Percentiles rank a stretch among this genome's conserved stretches.
phyloP scores from a whole-genome alignment of 1,140 invertebrate species.

The Drosophila repleta region DNA sequence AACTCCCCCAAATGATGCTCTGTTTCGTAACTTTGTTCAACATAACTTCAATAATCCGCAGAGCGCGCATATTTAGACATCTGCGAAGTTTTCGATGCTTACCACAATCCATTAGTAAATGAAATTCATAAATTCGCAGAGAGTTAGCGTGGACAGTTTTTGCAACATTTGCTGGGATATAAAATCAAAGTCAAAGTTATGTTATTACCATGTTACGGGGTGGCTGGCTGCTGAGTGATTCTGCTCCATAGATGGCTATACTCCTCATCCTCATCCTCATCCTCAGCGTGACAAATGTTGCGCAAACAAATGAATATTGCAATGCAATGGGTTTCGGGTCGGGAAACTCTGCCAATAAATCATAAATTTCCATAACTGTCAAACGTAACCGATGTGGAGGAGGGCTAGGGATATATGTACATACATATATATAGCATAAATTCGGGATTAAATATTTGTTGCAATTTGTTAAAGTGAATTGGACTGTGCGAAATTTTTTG shows the following conservation, averaged over 20 bases:
- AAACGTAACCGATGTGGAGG: conserved; percentile 52
- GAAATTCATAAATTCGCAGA: conserved; percentile 73
- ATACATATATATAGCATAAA: not conserved
- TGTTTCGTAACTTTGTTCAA: conserved; percentile 25
- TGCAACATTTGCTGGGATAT: conserved; percentile 70
- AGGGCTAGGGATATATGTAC: too few species aligned
- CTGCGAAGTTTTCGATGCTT: conserved; percentile 59
- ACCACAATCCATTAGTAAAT: conserved; percentile 80
- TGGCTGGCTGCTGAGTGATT: conserved; percentile 58
- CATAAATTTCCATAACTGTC: conserved; percentile 82
- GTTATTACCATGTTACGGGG: conserved; percentile 61
- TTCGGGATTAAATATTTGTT: conserved; percentile 44
- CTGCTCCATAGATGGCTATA: conserved; percentile 20
- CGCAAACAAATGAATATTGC: conserved; percentile 78
- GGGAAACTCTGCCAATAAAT: conserved; percentile 56
- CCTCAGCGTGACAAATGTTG: conserved; percentile 72
- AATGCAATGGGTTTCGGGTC: conserved; percentile 41
- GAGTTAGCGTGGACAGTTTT: conserved; percentile 49
- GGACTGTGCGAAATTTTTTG: not conserved
- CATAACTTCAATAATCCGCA: conserved; percentile 61
- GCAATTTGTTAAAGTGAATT: conserved; percentile 54
- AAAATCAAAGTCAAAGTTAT: conserved; percentile 72
- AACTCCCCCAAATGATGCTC: not conserved
- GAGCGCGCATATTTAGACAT: conserved; percentile 68
- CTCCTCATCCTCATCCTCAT: too few species aligned